These are phyloP conservation scores for Madoqua kirkii DNA, from an alignment of 2,113 vertebrate species.

Conservation along the genomic window DNA sequence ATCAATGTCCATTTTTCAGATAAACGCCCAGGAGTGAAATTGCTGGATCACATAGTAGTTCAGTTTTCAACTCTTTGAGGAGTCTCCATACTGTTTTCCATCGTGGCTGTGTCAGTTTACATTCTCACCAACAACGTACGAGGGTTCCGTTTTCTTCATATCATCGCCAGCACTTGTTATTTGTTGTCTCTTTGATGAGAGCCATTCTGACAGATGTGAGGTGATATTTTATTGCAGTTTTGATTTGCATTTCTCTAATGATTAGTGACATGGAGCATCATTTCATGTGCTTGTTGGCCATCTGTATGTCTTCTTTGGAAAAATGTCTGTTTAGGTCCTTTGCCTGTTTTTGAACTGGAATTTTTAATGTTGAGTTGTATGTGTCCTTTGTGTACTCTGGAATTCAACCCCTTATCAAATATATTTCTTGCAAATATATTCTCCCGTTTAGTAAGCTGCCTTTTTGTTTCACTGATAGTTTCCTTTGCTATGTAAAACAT, in stretches of 20 bases:
- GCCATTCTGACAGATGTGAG: neutral
- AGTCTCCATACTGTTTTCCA: neutral
- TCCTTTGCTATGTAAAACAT: neutral
- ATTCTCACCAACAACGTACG: neutral
- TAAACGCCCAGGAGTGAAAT: neutral
- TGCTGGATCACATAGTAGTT: neutral
- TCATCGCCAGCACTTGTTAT: fast-evolving
- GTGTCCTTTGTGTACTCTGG: neutral
- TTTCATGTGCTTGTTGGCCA: neutral
- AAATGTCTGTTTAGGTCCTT: neutral
- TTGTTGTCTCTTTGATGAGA: neutral
- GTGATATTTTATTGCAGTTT: neutral
- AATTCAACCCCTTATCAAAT: neutral
- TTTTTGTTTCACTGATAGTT: neutral
- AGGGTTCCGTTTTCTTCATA: neutral
- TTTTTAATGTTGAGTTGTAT: neutral
- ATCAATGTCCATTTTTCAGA: neutral
- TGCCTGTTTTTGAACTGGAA: neutral
- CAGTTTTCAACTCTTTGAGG: neutral
- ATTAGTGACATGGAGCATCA: neutral
- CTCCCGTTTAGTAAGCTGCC: neutral
- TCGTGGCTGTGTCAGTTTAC: neutral
- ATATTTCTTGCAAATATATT: neutral
- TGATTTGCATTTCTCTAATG: neutral
- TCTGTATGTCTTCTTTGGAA: neutral